These are phyloP conservation scores for Macrocentrus cingulum DNA, from an alignment of 1,140 invertebrate genomes.

Conservation along the genomic window DNA sequence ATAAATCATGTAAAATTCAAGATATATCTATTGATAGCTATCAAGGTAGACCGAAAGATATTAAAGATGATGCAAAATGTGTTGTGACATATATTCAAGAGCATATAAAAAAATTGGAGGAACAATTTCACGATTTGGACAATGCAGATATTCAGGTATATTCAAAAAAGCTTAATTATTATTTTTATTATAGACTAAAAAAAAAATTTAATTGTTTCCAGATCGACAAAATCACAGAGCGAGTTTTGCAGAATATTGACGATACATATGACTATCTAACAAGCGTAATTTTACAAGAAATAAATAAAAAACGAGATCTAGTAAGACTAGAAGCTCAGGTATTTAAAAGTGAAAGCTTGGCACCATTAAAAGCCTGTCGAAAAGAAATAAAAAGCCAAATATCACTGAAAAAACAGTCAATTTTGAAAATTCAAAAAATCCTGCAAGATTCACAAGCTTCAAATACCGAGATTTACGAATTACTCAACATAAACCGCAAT, in stretches of 20 bases:
- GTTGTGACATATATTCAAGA: constrained; percentile 32
- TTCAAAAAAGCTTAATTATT: neutral
- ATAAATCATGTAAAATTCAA: neutral
- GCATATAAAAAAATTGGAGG: constrained; percentile 34
- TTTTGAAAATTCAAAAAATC: constrained; percentile 28
- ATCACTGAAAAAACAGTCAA: constrained; percentile 23
- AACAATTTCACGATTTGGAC: constrained; percentile 35
- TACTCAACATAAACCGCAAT: neutral
- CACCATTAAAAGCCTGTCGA: constrained; percentile 36
- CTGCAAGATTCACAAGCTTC: constrained; percentile 15
- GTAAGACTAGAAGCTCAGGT: constrained; percentile 37
- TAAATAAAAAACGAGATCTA: constrained; percentile 36
- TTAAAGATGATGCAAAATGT: constrained; percentile 30
- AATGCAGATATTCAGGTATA: constrained; percentile 34
- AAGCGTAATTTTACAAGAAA: constrained; percentile 30
- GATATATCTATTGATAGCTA: constrained; percentile 16
- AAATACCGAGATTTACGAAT: neutral
- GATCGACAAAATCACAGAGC: constrained; percentile 32
- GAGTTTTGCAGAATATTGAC: constrained; percentile 33
- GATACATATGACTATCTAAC: constrained; percentile 33
- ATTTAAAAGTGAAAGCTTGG: constrained; percentile 33
- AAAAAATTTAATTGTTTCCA: constrained; percentile 16
- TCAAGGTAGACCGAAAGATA: constrained; percentile 24
- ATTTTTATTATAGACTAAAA: neutral
- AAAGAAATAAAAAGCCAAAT: constrained; percentile 34